phyloP scores from a whole-genome alignment of 2,797 vertebrate species.

The Pseudopleuronectes americanus region DNA sequence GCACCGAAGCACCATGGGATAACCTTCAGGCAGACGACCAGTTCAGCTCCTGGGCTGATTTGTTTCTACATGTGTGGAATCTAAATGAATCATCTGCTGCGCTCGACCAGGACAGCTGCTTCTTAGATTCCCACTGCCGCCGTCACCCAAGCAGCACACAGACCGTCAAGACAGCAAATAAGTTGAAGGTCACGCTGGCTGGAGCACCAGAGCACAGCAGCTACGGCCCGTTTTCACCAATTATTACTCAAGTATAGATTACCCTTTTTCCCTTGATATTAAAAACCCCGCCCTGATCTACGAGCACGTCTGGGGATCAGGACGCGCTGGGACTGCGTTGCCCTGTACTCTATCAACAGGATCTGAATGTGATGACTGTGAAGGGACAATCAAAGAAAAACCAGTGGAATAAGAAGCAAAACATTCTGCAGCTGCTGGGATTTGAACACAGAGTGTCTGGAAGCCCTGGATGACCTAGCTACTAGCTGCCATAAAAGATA shows the following conservation, averaged over 20 bases:
- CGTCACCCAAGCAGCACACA: slow-evolving; percentile 34
- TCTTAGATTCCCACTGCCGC: slow-evolving; percentile 46
- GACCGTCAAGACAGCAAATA: slow-evolving; percentile 54
- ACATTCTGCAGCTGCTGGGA: slow-evolving; percentile 82
- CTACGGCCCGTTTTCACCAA: slow-evolving; percentile 27
- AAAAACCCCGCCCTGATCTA: slow-evolving; percentile 43
- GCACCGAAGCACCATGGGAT: slow-evolving; percentile 76
- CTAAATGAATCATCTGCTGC: slow-evolving; percentile 43
- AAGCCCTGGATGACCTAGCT: slow-evolving; percentile 89
- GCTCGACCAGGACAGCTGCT: slow-evolving; percentile 56
- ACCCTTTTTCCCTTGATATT: slow-evolving; percentile 25
- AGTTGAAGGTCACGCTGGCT: slow-evolving; percentile 44
- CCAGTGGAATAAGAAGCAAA: slow-evolving; percentile 36
- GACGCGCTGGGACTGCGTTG: slow-evolving; percentile 29
- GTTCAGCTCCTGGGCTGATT: slow-evolving; percentile 41
- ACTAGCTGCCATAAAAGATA: slow-evolving; percentile 86
- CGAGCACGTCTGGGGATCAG: slow-evolving; percentile 20
- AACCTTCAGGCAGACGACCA: slow-evolving; percentile 50
- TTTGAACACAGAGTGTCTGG: slow-evolving; percentile 82
- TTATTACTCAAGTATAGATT: slow-evolving; percentile 30
- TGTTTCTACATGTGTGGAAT: slow-evolving; percentile 24
- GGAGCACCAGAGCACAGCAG: slow-evolving; percentile 70
- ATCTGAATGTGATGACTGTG: slow-evolving; percentile 44
- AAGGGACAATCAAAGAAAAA: slow-evolving; percentile 25
- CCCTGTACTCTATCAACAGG: slow-evolving; percentile 23